A percentile compares a stretch with the other conserved stretches of the same genome.
Conservation (phyloP, 2,888 invertebrate genomes). For the Macrophya annulata region DNA sequence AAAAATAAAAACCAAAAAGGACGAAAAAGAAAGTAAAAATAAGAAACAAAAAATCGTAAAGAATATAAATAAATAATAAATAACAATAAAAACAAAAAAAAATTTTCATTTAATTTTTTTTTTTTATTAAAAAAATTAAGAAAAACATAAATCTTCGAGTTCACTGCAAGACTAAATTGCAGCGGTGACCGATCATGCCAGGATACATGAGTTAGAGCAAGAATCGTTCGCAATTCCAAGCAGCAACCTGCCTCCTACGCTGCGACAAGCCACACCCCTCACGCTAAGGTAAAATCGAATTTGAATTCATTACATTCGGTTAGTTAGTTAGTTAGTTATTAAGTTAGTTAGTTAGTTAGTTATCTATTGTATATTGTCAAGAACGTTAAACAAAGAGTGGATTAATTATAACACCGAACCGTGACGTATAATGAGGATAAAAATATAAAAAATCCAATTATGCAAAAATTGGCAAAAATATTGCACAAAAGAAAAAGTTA, state of each 20-base stretch:
- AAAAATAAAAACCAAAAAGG: not conserved
- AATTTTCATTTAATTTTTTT: too few relatives aligned
- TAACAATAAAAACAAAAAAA: not conserved
- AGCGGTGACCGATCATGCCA: constrained; percentile 19
- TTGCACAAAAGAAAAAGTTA: not conserved
- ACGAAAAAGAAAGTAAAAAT: not conserved
- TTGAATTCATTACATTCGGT: not conserved
- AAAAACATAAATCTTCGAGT: not conserved
- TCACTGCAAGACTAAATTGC: not conserved
- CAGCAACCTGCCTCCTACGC: constrained; percentile 76
- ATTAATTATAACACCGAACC: not conserved
- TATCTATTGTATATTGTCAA: not conserved
- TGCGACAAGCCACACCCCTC: constrained; percentile 75
- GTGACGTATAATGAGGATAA: not conserved
- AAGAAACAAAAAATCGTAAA: not conserved
- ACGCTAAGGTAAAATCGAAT: constrained; percentile 72
- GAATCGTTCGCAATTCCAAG: constrained; percentile 58
- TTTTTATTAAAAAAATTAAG: not conserved
- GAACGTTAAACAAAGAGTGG: not conserved
- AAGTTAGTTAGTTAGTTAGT: not conserved
- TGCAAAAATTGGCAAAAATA: too few relatives aligned
- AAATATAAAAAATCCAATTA: not conserved
- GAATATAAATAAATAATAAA: not conserved
- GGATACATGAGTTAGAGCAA: constrained; percentile 14
- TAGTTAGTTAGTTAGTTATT: not conserved